phyloP scores from a whole-genome alignment of 1,140 invertebrate genomes.

The Holcopasites calliopsidis region DNA sequence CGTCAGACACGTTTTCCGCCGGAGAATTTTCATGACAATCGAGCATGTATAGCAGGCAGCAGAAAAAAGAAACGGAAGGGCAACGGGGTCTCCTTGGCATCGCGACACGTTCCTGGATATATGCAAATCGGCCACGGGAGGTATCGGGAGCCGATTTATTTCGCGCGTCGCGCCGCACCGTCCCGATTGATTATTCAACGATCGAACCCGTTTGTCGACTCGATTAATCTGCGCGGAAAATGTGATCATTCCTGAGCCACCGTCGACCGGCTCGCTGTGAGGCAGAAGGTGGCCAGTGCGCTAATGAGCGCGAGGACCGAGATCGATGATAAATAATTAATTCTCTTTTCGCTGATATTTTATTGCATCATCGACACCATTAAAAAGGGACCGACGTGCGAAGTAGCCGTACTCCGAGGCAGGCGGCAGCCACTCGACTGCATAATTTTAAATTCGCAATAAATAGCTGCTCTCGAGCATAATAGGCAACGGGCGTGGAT shows the following conservation, averaged over 20 bases:
- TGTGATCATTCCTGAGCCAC: slow-evolving; percentile 48
- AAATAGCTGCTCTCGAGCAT: slow-evolving; percentile 35
- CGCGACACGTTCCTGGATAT: slow-evolving; percentile 57
- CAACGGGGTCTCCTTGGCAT: slow-evolving; percentile 20
- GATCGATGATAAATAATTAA: slow-evolving; percentile 60
- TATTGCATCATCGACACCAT: no score
- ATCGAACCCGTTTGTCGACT: slow-evolving; percentile 62
- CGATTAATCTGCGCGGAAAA: slow-evolving; percentile 61
- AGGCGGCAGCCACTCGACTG: slow-evolving; percentile 27
- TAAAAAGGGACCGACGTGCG: neutral
- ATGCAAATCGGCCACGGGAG: slow-evolving; percentile 66
- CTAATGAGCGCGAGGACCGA: slow-evolving; percentile 32
- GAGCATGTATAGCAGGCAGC: slow-evolving; percentile 41
- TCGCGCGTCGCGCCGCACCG: slow-evolving; percentile 19
- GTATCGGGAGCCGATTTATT: slow-evolving; percentile 57
- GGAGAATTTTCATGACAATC: slow-evolving; percentile 75
- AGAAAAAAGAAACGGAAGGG: neutral
- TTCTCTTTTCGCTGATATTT: neutral
- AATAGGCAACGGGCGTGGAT: slow-evolving; percentile 14
- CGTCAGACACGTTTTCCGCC: slow-evolving; percentile 59
- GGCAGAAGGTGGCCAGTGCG: slow-evolving; percentile 31
- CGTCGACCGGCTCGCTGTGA: neutral
- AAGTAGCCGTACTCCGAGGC: slow-evolving; percentile 24
- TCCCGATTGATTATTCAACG: slow-evolving; percentile 58
- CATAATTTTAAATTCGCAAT: slow-evolving; percentile 41